Percentiles rank a stretch among this genome's conserved stretches.
These are phyloP conservation scores for Atrina japonica DNA, from an alignment of 2,888 invertebrate genomes.

Conservation along the genomic window DNA sequence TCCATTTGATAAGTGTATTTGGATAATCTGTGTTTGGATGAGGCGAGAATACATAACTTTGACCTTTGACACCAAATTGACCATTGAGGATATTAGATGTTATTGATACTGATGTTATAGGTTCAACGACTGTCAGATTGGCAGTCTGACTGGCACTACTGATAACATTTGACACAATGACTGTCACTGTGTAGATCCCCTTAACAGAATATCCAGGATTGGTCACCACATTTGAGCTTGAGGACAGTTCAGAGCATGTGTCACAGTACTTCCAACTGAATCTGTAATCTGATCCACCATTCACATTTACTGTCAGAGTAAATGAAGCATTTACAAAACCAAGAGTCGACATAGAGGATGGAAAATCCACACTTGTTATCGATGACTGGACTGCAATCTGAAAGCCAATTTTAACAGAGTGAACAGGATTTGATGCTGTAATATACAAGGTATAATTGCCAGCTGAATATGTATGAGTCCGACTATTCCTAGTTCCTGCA, in stretches of 20 bases:
- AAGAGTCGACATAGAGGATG: constrained; percentile 13
- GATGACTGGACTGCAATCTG: constrained; percentile 46
- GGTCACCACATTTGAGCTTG: background rate
- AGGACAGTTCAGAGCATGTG: constrained; percentile 24
- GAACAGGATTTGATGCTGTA: constrained; percentile 44
- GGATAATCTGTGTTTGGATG: constrained; percentile 27
- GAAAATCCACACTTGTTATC: constrained; percentile 36
- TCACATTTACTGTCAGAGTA: constrained; percentile 25
- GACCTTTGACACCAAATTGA: constrained; percentile 26
- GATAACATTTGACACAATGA: constrained; percentile 44
- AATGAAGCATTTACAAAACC: constrained; percentile 26
- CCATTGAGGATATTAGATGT: constrained; percentile 25
- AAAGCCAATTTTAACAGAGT: background rate
- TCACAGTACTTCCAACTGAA: constrained; percentile 48
- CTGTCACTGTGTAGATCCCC: constrained; percentile 35
- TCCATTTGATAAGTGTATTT: constrained; percentile 2
- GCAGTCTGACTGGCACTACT: constrained; percentile 17
- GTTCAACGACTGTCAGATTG: constrained; percentile 26
- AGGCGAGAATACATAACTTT: constrained; percentile 18
- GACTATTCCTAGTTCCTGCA: constrained; percentile 25
- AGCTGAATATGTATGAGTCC: constrained; percentile 36
- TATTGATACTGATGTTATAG: constrained; percentile 27
- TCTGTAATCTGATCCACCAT: constrained; percentile 36
- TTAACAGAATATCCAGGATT: constrained; percentile 24
- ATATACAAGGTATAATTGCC: constrained; percentile 50